Conservation (phyloP, 2,113 vertebrate species). For the Pipa parva region DNA sequence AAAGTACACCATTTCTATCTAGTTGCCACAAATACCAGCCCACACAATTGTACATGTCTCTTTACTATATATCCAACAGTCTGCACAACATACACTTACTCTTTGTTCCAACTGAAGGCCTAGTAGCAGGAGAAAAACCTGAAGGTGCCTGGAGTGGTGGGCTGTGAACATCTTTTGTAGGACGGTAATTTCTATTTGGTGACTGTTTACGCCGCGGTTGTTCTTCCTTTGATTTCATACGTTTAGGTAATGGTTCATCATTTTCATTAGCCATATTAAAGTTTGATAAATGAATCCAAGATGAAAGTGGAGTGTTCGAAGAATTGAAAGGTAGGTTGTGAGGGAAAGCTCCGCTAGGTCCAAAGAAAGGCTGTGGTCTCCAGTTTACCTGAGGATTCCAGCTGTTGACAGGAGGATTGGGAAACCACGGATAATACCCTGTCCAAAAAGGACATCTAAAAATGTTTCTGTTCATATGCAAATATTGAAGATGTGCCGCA, state of each 20-base stretch:
- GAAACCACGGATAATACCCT: slow-evolving; percentile 49
- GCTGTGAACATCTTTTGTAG: slow-evolving; percentile 40
- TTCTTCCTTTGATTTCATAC: slow-evolving; percentile 58
- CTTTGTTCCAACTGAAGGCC: background rate
- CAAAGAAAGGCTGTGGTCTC: slow-evolving; percentile 48
- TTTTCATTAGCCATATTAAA: slow-evolving; percentile 63
- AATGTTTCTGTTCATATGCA: slow-evolving; percentile 53
- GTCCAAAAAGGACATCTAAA: slow-evolving; percentile 64
- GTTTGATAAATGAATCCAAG: slow-evolving; percentile 59
- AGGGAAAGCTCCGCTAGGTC: slow-evolving; percentile 50
- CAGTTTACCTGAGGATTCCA: slow-evolving; percentile 51
- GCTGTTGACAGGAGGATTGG: slow-evolving; percentile 48
- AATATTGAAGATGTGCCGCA: slow-evolving; percentile 52
- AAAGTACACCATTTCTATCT: too few species aligned
- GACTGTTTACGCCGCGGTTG: background rate
- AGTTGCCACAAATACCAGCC: too few species aligned
- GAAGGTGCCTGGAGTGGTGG: slow-evolving; percentile 34
- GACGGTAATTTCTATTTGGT: background rate
- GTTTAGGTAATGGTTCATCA: slow-evolving; percentile 70
- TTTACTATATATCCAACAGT: too few species aligned
- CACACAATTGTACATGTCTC: too few species aligned
- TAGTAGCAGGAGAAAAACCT: slow-evolving; percentile 9
- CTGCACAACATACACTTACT: too few species aligned
- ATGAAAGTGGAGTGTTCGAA: slow-evolving; percentile 49
- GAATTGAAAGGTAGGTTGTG: slow-evolving; percentile 49